Evolutionary conservation across 1,140 invertebrate genomes (phyloP), one percentile per base, ranked within the genome.

Genomic region (Metaphire vulgaris): DNA sequence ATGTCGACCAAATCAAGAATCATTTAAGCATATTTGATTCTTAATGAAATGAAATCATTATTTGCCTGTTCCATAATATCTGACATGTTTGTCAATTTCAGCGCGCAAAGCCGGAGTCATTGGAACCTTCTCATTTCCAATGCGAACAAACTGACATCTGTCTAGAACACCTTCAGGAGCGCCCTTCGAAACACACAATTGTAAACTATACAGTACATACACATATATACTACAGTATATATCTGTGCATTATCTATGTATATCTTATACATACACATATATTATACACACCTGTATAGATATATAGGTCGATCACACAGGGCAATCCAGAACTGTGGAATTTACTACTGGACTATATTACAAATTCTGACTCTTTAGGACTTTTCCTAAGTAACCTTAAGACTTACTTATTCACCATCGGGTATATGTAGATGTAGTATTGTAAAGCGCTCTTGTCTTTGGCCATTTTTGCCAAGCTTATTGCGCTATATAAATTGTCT

Each of bases 111-210:
- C 90, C 6, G 93, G 89, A 67, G 92, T 99, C 81, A 99, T 91
- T 77, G 97, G 96, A 76, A 95, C 92, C 87, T 98, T 99, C n/a
- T 31, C 26, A 31, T 90, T 91, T 80, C 96, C 96, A 80, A 99
- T 91, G 79, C 98, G 92, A 76, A 97, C 95, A 86, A 98, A 95
- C 72, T 94, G 95, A 88, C 98, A 99, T 81, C 98, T 91, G 26
- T 99, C 97, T 74, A 99, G 88, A 0, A 99, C 93, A 88, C 97
- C 96, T 89, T 99, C 98, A 15, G 97, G 94, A 0, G 98, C 98
- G 82, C 98, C 98, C 89, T 88, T 78, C 1, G 21, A 56, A 56
- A 56, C 6, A 56, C 41, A 56, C 21, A 6, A 56, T 21, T 12
- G 6, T 21, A 56, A 6, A 12, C 6, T 56, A 12, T 6, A 56